Evolutionary conservation across 2,888 invertebrate genomes (phyloP).

Genomic region (Lasioglossum pauxillum): DNA sequence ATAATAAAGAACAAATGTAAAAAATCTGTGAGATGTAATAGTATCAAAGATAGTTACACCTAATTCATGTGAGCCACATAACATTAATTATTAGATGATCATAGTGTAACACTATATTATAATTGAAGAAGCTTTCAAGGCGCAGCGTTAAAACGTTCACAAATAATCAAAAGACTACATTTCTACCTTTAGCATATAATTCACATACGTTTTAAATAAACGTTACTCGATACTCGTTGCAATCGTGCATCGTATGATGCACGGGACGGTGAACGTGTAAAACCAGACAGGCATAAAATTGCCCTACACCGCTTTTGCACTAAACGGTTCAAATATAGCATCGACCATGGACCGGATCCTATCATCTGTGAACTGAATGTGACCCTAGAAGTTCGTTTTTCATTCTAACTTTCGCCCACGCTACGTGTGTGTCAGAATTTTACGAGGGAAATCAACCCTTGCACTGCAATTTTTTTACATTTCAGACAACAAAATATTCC

Average conservation of each 20-base stretch:
- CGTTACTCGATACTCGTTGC: neutral
- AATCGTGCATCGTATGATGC: neutral
- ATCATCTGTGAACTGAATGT: neutral
- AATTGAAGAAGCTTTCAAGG: no score
- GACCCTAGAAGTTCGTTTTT: neutral
- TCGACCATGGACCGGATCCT: neutral
- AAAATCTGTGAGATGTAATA: no score
- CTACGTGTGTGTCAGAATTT: neutral
- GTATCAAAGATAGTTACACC: no score
- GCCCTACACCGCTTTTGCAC: neutral
- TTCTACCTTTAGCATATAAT: neutral
- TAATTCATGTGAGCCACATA: no score
- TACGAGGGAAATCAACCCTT: no score
- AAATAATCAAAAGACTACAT: no score
- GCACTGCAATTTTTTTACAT: no score
- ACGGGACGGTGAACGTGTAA: neutral
- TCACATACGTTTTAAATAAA: neutral
- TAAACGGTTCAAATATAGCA: neutral
- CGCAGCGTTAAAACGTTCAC: no score
- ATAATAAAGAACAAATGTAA: no score
- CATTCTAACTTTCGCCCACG: neutral
- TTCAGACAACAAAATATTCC: no score
- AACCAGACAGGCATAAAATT: neutral
- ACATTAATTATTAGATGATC: no score
- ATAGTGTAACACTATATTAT: no score